Conservation (phyloP, 2,113 vertebrate genomes). For the Ceuthmochares aereus region DNA sequence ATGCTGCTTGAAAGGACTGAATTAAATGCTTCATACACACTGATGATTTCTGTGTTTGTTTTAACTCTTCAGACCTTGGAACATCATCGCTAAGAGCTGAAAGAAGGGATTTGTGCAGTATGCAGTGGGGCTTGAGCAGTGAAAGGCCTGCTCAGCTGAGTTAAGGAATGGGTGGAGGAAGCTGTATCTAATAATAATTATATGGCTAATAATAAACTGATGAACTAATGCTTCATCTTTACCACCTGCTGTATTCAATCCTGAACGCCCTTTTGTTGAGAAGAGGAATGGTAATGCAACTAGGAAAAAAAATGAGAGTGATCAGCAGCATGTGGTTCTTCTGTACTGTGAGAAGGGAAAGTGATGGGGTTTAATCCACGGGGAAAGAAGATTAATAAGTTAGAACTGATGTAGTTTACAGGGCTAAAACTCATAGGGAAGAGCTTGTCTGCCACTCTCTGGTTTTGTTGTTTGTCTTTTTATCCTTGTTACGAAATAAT, state of each 20-base stretch:
- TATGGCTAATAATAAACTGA: conserved; percentile 2
- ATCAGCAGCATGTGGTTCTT: background rate
- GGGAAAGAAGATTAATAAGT: background rate
- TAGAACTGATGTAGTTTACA: background rate
- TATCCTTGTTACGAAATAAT: background rate
- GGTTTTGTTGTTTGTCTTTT: conserved; percentile 10
- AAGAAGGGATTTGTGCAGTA: background rate
- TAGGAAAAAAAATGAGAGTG: background rate
- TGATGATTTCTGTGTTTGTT: background rate
- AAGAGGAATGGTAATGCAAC: background rate
- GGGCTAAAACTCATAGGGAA: background rate
- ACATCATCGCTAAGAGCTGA: background rate
- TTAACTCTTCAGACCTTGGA: background rate
- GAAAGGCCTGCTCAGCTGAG: background rate
- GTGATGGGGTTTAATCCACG: background rate
- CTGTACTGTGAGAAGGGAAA: background rate
- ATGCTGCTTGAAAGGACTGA: background rate
- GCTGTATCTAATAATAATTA: background rate
- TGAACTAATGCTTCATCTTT: background rate
- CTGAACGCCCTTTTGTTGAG: background rate
- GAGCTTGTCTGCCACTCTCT: background rate
- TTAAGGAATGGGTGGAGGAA: background rate
- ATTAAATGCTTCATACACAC: background rate
- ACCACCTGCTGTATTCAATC: background rate
- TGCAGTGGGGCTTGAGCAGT: background rate